Percentiles rank a stretch among this genome's conserved stretches.
Conservation (phyloP, 2,113 vertebrate genomes). For the Lagopus muta region DNA sequence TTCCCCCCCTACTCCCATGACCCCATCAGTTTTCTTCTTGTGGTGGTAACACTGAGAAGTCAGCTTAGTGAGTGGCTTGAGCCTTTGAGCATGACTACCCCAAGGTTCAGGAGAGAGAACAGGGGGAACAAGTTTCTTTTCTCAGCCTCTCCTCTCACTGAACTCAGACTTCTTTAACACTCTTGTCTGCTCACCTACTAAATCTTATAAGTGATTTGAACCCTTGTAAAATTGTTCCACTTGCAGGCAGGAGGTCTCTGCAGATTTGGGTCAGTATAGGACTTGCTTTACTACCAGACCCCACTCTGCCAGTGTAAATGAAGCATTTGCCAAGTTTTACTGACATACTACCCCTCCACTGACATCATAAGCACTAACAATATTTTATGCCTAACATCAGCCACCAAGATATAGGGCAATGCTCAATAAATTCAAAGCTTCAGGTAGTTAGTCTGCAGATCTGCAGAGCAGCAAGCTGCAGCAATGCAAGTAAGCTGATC, state of each 20-base stretch:
- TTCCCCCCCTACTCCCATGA: accelerated
- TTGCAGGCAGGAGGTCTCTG: not conserved
- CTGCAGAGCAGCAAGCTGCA: not conserved
- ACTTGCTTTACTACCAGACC: not conserved
- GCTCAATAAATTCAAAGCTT: not conserved
- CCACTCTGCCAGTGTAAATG: accelerated
- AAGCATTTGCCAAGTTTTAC: not conserved
- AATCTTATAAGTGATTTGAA: not conserved
- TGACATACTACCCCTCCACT: not conserved
- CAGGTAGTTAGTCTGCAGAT: not conserved
- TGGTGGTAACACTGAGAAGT: not conserved
- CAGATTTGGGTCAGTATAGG: not conserved
- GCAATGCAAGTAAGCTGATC: not conserved
- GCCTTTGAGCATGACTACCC: accelerated
- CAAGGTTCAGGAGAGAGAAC: not conserved
- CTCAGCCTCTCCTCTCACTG: not conserved
- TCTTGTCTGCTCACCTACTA: not conserved
- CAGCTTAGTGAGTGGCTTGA: not conserved
- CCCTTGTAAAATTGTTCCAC: not conserved
- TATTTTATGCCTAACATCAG: not conserved
- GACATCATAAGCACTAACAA: not conserved
- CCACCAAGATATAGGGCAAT: not conserved
- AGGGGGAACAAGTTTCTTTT: not conserved
- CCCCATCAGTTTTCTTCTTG: not conserved
- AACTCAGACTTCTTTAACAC: not conserved